Percentiles rank a stretch among this genome's conserved stretches.
Conservation (phyloP, 1,140 invertebrate species). For the Oscheius sp. region DNA sequence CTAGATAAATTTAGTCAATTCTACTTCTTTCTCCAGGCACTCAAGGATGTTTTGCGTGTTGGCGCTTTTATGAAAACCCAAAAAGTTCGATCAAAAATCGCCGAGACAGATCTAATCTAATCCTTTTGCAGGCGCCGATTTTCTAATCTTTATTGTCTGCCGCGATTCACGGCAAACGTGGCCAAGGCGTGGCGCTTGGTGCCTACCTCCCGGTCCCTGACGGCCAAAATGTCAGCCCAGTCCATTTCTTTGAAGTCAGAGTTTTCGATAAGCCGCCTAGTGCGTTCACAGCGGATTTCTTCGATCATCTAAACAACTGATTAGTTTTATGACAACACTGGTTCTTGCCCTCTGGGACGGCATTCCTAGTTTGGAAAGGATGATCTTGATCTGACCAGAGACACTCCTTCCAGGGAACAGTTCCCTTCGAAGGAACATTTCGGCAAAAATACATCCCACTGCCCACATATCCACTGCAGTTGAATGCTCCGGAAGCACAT, state of each 20-base stretch:
- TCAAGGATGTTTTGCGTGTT: too few species aligned
- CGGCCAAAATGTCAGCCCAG: constrained; percentile 49
- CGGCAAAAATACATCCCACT: constrained; percentile 96
- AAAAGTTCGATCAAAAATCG: too few species aligned
- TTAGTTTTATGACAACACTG: constrained; percentile 6
- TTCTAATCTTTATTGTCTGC: too few species aligned
- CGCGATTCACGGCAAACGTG: too few species aligned
- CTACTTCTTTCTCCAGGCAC: too few species aligned
- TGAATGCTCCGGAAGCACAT: constrained; percentile 81
- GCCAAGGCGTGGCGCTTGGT: too few species aligned
- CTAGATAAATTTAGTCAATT: too few species aligned
- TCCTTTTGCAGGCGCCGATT: too few species aligned
- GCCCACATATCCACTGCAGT: constrained; percentile 88
- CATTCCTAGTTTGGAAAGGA: constrained; percentile 46
- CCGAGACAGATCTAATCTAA: too few species aligned
- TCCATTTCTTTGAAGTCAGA: constrained; percentile 21
- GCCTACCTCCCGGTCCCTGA: constrained; percentile 29
- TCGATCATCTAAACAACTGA: constrained; percentile 43
- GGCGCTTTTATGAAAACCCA: too few species aligned
- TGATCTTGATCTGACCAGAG: constrained; percentile 51
- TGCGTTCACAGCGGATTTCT: constrained; percentile 53
- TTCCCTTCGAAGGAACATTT: constrained; percentile 86
- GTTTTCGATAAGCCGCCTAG: constrained; percentile 47
- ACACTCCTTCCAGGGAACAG: constrained; percentile 79
- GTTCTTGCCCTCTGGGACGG: constrained; percentile 49